phyloP scores from a whole-genome alignment of 1,140 invertebrate species.

The Atta cephalotes region DNA sequence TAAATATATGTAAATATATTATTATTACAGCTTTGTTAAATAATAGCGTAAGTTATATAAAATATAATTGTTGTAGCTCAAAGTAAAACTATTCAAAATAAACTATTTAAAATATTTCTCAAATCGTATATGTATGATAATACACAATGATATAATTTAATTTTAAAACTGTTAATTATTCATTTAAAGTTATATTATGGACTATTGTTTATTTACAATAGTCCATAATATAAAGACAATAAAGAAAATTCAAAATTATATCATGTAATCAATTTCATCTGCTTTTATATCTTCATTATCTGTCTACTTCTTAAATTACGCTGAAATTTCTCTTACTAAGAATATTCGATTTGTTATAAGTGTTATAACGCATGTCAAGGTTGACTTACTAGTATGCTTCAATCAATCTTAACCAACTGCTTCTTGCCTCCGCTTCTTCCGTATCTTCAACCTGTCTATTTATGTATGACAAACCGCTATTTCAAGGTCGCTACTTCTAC shows the following conservation, averaged over 20 bases:
- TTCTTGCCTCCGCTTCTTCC: constrained; percentile 63
- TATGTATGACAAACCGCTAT: constrained; percentile 56
- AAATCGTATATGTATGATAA: not conserved
- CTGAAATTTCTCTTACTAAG: constrained; percentile 3
- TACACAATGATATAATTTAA: not conserved
- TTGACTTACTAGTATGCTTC: constrained; percentile 27
- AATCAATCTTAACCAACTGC: constrained; percentile 58
- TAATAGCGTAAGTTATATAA: not conserved
- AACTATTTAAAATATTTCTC: not conserved
- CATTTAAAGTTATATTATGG: not conserved
- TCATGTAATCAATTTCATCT: constrained; percentile 36
- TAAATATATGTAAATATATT: not conserved
- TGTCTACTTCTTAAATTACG: not conserved
- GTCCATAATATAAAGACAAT: not conserved
- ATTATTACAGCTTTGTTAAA: not conserved
- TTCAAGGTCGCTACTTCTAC: constrained; percentile 63
- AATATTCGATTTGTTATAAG: constrained; percentile 34
- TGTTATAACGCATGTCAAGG: constrained; percentile 25
- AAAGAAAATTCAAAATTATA: not conserved
- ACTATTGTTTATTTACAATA: constrained; percentile 16
- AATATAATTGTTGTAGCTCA: not conserved
- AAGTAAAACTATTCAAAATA: not conserved
- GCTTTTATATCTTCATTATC: not conserved
- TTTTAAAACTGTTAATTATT: not conserved
- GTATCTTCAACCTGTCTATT: constrained; percentile 61